Conservation (phyloP, 2,797 vertebrate genomes). For the Triplophysa bombifrons region DNA sequence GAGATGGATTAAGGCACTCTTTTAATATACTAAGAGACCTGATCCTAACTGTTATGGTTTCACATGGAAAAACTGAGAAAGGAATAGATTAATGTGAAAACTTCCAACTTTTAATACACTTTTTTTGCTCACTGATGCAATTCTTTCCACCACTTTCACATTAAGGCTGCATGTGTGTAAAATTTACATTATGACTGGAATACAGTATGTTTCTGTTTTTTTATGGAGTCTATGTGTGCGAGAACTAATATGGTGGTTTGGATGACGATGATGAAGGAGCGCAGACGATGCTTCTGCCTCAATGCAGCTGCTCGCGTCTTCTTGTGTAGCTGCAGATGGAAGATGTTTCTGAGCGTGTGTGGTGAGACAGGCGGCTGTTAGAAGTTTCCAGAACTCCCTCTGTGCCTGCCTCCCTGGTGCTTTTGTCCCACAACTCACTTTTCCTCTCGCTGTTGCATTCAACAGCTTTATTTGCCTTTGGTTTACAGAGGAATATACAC, state of each 20-base stretch:
- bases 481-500: conserved; percentile 20
- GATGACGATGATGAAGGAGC: conserved; percentile 36
- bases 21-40: too few relatives aligned
- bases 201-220: neutral
- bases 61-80: neutral
- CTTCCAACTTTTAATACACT: neutral
- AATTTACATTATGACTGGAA: neutral
- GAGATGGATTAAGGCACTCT: too few relatives aligned
- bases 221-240: conserved; percentile 16
- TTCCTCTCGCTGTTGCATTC: conserved; percentile 29
- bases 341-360: conserved; percentile 37
- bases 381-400: conserved; percentile 75
- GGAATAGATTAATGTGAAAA: neutral
- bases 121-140: neutral
- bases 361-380: conserved; percentile 60
- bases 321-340: conserved; percentile 36
- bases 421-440: conserved; percentile 40
- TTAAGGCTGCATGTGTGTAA: neutral
- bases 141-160: neutral
- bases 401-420: conserved; percentile 59
- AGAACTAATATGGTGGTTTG: conserved; percentile 20
- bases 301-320: conserved; percentile 4
- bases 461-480: conserved; percentile 31
- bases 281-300: neutral
- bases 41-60: neutral